Evolutionary conservation across 2,797 vertebrate genomes (phyloP), one percentile per base, ranked within the genome.

Genomic region (Tolypeutes matacus): DNA sequence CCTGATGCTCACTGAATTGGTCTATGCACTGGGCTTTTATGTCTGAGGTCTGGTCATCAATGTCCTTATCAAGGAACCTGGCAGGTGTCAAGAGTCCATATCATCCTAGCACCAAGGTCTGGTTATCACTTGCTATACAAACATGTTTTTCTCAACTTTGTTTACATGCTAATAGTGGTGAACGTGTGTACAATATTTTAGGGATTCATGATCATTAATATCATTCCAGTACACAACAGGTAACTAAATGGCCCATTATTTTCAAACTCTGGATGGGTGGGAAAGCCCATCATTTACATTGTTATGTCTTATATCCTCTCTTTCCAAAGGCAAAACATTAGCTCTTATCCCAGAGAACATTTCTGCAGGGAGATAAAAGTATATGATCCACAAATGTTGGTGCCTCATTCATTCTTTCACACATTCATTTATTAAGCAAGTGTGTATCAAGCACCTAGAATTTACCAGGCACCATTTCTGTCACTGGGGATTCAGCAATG

Each of bases 401-500:
- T 7, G 49, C 7, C 18, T 34, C 34, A 0, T 39, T 70, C 4
- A 29, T 18, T 34, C 75, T 34, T 51, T 73, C 36, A 2, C 15
- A 11, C 5, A 0, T 58, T 23, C 5, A 0, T 67, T 86, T 34
- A 12, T 21, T 27, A 56, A 73, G 23, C 34, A 23, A 42, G 51
- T 51, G 2, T 12, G 6, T 15, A 34, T 20, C 6, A 36, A n/a
- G 60, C 17, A 25, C 58, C 81, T 64, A 34, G 64, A 27, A 18
- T 39, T 18, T 3, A 25, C 53, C 56, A 9, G 1, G 4, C 2
- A 3, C 11, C 2, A 0, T 31, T n/a, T 25, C 18, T 21, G 15
- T 39, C 18, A 0, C 72, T 39, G 13, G 27, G 8, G 5, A 88
- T 13, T 42, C 4, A 36, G 36, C 7, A 15, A 8, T 27, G 31